Base-by-base conservation (phyloP, 1,140 invertebrate genomes). In the Halyomorpha halys region DNA sequence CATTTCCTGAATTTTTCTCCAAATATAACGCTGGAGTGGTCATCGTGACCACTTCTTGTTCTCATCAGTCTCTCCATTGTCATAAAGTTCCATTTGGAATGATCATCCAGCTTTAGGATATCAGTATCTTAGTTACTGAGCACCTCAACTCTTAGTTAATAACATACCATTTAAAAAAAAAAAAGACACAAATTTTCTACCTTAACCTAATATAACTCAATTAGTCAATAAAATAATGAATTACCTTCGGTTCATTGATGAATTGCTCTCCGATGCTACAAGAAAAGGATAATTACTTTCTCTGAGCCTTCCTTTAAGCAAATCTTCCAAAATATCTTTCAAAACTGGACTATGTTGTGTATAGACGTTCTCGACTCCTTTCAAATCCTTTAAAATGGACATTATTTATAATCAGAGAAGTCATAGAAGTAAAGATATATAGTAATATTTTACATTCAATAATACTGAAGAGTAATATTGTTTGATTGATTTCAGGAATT, bases 361-460 rank as follows among this genome's bases (percentile, higher is more conserved):
- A 72, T 95, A 98, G 67, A 98, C 92, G 77, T 98, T 98, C 74
- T 98, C 95, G 3, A 98, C 92, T 4, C 94, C 94, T 77, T 90
- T 90, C 16, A 94, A 76, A 44, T 87, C 87, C 81, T 87, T 76
- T 69, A 73, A 67, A 66, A 68, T 60, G 66, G 66, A 66, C 56
- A 59, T 64, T 64, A 27, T 65, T 34, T 27, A 61, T n/a, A 54
- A 8, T 65, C 47, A 44, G 34, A 30, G 27, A 47, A 56, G 25
- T 34, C 25, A 64, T 14, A 18, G n/a, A n/a, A n/a, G n/a, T n/a
- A n/a, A n/a, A 1, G 1, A 11, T 14, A 2, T 15, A 3, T 15
- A 59, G 19, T 16, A 59, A 27, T 4, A 15, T 59, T 4, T 3
- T 4, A 59, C 18, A 27, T 21, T 34, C 23, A 19, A 18, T 6